These are phyloP conservation scores for Tetranychus piercei DNA, from an alignment of 2,888 invertebrate genomes.

Conservation along the genomic window DNA sequence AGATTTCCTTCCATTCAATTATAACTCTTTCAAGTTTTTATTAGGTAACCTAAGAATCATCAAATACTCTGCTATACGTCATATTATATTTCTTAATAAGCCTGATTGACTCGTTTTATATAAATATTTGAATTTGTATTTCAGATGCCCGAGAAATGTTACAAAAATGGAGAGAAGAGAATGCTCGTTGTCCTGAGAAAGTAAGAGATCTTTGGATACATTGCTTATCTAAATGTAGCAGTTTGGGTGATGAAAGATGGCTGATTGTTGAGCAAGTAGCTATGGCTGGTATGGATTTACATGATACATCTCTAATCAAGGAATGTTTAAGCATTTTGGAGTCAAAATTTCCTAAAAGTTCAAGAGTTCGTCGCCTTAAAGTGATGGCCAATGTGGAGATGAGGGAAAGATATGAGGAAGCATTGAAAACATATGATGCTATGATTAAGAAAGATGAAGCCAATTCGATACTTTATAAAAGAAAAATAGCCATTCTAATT, in stretches of 20 bases:
- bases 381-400: conserved; percentile 58
- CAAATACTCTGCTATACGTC: too few species aligned
- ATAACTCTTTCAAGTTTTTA: too few species aligned
- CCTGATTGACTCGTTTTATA: too few species aligned
- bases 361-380: conserved; percentile 63
- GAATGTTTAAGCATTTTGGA: conserved; percentile 55
- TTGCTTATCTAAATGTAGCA: conserved; percentile 48
- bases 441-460: conserved; percentile 78
- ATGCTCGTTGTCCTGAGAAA: conserved; percentile 69
- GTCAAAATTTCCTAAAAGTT: conserved; percentile 69
- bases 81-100: too few species aligned
- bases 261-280: conserved; percentile 84
- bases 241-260: conserved; percentile 80
- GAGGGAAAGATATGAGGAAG: conserved; percentile 64
- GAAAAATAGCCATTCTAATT: conserved; percentile 74
- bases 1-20: too few species aligned
- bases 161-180: conserved; percentile 75
- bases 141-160: conserved; percentile 60
- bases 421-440: conserved; percentile 57
- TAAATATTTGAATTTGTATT: too few species aligned
- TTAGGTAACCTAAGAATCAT: too few species aligned
- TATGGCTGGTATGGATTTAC: conserved; percentile 74
- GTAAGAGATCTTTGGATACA: conserved; percentile 68
- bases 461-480: conserved; percentile 65
- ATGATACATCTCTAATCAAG: conserved; percentile 43